Base-by-base conservation (phyloP, 1,140 invertebrate species). In the Lordiphosa clarofinis region DNA sequence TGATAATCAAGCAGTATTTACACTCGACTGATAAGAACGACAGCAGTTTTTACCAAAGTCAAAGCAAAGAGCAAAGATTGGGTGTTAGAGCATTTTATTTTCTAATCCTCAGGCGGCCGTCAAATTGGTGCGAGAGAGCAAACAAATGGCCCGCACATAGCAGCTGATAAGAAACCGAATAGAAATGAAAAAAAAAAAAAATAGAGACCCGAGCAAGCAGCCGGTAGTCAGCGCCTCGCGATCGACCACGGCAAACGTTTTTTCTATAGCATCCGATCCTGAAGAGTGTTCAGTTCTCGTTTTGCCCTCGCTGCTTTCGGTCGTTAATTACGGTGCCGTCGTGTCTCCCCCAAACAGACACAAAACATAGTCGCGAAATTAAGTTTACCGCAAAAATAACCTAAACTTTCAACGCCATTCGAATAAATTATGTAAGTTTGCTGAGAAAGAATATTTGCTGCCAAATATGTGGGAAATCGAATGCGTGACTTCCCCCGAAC, bases 251-350 rank as follows among this genome's bases (percentile, higher is more conserved):
- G 43, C 58, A 37, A 31, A 21, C 56, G 31, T 15, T 56, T 52
- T 62, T 84, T 68, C 73, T 59, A 73, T 76, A 73, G 78, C 76
- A 69, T 69, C 58, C 62, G 68, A 76, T 81, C 78, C 76, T 84
- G 67, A 64, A 56, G 62, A 44, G 58, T 42, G 59, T 61, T 82
- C 73, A 78, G 73, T 82, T 84, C 56, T 39, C 78, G 78, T 64
- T 78, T 78, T 69, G 73, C 60, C 78, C 39, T 76, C 73, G 73
- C 69, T 65, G 64, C 69, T 56, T 73, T 57, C 78, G 78, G 78
- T 84, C 73, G 76, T 84, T 42, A 57, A 35, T 61, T 2, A 31
- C 28, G 28, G 53, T 61, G 57, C 38, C 43, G 40, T 65, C 72
- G 78, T 53, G 55, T 56, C 43, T 33, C 50, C 49, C 37, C 21